phyloP scores from a whole-genome alignment of 35 echinoderm and acorn worm genomes.

The Heliocidaris erythrogramma region DNA sequence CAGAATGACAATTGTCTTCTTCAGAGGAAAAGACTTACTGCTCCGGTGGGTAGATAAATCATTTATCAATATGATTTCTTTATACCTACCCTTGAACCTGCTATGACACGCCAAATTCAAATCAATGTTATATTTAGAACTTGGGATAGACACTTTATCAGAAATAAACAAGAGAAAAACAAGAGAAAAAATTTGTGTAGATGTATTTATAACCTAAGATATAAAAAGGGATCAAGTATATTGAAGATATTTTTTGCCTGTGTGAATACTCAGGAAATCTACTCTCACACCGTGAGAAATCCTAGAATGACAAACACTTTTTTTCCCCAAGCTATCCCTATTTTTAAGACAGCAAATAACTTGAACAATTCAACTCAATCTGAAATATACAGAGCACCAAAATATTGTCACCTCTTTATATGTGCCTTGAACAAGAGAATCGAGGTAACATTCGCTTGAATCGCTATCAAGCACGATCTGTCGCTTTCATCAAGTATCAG shows the following conservation, averaged over 20 bases:
- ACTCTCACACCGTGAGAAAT: not conserved
- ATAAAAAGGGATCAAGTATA: not conserved
- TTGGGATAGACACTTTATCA: not conserved
- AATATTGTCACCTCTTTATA: no score
- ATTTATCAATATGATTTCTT: not conserved
- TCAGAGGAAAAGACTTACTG: not conserved
- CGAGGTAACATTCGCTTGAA: no score
- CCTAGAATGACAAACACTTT: not conserved
- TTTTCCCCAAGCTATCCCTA: not conserved
- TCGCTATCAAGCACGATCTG: not conserved
- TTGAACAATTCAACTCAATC: not conserved
- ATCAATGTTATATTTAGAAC: not conserved
- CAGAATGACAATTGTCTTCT: conserved; percentile 5
- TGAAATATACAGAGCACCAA: not conserved
- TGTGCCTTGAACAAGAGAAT: no score
- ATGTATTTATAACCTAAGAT: not conserved
- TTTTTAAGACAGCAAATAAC: not conserved
- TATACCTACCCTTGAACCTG: not conserved
- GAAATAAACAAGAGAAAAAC: not conserved
- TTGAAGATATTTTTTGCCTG: not conserved
- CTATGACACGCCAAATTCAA: not conserved
- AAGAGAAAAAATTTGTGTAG: not conserved
- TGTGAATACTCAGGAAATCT: not conserved
- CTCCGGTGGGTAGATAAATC: not conserved
- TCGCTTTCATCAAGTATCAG: not conserved